phyloP scores from a whole-genome alignment of 2,113 vertebrate genomes.

The Tautogolabrus adspersus region DNA sequence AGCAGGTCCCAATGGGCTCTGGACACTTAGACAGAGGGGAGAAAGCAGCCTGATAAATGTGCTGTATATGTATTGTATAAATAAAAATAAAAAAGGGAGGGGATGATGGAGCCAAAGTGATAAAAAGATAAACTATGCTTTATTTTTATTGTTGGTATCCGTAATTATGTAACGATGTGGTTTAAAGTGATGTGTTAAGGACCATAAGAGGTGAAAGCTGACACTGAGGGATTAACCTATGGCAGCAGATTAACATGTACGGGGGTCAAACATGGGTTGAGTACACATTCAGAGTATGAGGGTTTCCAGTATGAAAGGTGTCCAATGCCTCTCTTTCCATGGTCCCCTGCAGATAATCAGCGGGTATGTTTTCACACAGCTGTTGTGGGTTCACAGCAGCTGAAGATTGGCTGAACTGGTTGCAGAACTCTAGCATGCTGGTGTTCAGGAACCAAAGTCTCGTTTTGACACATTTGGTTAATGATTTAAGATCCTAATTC shows the following conservation, averaged over 20 bases:
- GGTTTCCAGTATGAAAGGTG: slow-evolving; percentile 1
- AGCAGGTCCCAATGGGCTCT: not conserved
- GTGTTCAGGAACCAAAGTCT: not conserved
- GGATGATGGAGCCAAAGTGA: not conserved
- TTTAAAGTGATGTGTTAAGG: not conserved
- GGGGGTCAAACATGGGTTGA: not conserved
- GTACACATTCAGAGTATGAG: not conserved
- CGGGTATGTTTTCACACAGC: slow-evolving; percentile 47
- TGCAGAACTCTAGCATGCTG: slow-evolving; percentile 7
- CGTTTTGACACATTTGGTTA: not conserved
- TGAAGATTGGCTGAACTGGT: not conserved
- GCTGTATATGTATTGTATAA: not conserved
- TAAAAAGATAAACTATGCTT: not conserved
- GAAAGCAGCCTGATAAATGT: not conserved
- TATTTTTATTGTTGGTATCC: not conserved
- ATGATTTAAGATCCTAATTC: slow-evolving; percentile 1
- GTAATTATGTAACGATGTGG: not conserved
- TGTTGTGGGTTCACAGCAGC: slow-evolving; percentile 31
- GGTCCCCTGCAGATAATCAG: not conserved
- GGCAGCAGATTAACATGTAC: slow-evolving; percentile 7
- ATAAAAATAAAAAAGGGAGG: not conserved
- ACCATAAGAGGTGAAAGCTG: not conserved
- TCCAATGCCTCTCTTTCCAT: not conserved
- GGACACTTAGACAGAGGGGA: not conserved
- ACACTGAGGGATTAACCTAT: slow-evolving; percentile 3